Evolutionary conservation across 2,888 invertebrate species (phyloP).

Genomic region (Brenthis hecate): DNA sequence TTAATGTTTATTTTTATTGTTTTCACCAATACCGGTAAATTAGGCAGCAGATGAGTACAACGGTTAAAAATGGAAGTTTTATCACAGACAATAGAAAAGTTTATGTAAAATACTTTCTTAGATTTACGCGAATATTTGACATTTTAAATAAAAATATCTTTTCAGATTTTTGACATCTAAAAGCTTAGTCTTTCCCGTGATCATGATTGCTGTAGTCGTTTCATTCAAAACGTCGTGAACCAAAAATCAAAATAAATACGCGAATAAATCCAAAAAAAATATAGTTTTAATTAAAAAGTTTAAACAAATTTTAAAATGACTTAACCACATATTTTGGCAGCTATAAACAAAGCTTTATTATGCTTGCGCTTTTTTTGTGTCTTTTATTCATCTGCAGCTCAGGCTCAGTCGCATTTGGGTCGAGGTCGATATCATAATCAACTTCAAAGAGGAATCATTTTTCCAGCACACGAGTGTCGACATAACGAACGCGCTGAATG

Average conservation of each 20-base stretch:
- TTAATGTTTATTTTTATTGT: constrained; percentile 32
- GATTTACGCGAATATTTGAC: too few relatives aligned
- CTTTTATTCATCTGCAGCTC: constrained; percentile 13
- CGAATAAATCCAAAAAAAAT: too few relatives aligned
- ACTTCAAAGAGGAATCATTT: constrained; percentile 30
- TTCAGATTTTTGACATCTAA: too few relatives aligned
- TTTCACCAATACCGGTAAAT: constrained; percentile 16
- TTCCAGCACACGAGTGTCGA: constrained; percentile 24
- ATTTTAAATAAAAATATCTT: too few relatives aligned
- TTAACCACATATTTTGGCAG: background rate
- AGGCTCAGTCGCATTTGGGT: constrained; percentile 26
- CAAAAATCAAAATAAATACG: too few relatives aligned
- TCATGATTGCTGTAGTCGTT: too few relatives aligned
- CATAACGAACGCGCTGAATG: constrained; percentile 36
- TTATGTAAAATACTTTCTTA: too few relatives aligned
- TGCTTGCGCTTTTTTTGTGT: constrained; percentile 14
- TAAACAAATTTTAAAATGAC: background rate
- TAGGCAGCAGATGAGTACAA: background rate
- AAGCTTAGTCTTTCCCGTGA: too few relatives aligned
- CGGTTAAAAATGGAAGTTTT: background rate
- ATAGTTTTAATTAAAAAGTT: too few relatives aligned
- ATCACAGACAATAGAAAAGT: background rate
- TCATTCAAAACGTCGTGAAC: too few relatives aligned
- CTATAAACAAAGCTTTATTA: constrained; percentile 3
- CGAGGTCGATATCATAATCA: constrained; percentile 29